Evolutionary conservation across 2,888 invertebrate genomes (phyloP).

Genomic region (Abrostola tripartita): DNA sequence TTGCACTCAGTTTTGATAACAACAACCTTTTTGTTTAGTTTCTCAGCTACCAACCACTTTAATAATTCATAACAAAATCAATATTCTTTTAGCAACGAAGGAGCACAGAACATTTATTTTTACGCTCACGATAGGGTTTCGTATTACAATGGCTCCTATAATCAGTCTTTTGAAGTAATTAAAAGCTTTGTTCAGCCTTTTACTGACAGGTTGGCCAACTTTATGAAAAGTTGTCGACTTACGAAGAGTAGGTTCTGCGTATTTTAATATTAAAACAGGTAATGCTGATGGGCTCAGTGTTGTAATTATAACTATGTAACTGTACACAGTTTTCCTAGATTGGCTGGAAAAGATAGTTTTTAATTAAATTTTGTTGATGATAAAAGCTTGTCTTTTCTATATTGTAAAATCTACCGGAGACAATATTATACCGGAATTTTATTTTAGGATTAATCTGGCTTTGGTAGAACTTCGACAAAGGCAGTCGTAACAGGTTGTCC

Average conservation of each 20-base stretch:
- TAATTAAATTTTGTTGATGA: conserved; percentile 1
- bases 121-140: too few relatives aligned
- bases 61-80: too few relatives aligned
- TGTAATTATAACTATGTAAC: background rate
- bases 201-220: conserved; percentile 18
- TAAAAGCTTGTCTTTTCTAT: background rate
- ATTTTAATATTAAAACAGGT: conserved; percentile 35
- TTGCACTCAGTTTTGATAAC: too few relatives aligned
- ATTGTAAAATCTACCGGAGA: too few relatives aligned
- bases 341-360: background rate
- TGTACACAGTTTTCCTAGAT: background rate
- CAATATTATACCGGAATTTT: too few relatives aligned
- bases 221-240: conserved; percentile 12
- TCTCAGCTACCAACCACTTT: too few relatives aligned
- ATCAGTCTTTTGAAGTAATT: conserved; percentile 46
- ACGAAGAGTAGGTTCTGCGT: conserved; percentile 11
- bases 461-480: too few relatives aligned
- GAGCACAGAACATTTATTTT: too few relatives aligned
- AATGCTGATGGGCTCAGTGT: conserved; percentile 10
- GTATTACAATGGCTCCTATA: conserved; percentile 27
- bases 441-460: too few relatives aligned
- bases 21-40: too few relatives aligned
- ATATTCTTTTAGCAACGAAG: too few relatives aligned
- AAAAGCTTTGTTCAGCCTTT: conserved; percentile 34
- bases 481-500: too few relatives aligned